These are phyloP conservation scores for Lasioglossum baleicum DNA, from an alignment of 1,140 invertebrate genomes.

Conservation along the genomic window DNA sequence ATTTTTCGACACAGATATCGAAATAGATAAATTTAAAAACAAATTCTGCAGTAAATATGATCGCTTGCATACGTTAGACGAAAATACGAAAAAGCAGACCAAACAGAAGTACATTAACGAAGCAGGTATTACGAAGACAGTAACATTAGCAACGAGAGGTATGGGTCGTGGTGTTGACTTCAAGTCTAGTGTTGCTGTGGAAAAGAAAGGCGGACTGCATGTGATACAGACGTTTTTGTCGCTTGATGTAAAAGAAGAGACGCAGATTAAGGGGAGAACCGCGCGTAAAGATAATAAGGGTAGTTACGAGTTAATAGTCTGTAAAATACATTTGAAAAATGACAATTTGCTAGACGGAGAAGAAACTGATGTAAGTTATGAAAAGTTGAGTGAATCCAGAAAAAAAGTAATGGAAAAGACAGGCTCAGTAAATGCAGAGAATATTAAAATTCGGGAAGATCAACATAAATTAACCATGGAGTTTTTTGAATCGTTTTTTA, in stretches of 20 bases:
- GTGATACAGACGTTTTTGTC: too few species aligned
- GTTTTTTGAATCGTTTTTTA: background rate
- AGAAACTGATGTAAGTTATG: too few species aligned
- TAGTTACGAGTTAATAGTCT: too few species aligned
- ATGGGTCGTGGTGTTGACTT: slow-evolving; percentile 23
- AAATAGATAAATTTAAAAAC: slow-evolving; percentile 18
- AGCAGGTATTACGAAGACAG: slow-evolving; percentile 12
- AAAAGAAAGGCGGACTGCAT: too few species aligned
- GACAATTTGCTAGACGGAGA: too few species aligned
- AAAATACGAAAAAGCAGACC: background rate
- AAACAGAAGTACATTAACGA: slow-evolving; percentile 18
- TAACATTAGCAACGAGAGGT: slow-evolving; percentile 19
- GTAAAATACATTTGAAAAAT: too few species aligned
- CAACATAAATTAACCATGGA: too few species aligned
- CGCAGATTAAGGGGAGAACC: too few species aligned
- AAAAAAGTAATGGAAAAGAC: background rate
- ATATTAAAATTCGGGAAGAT: too few species aligned
- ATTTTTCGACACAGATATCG: slow-evolving; percentile 6
- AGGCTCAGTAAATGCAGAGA: background rate
- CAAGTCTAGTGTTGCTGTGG: slow-evolving; percentile 16
- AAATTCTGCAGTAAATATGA: slow-evolving; percentile 10
- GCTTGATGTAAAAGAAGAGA: too few species aligned
- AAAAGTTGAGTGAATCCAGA: too few species aligned
- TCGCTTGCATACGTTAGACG: slow-evolving; percentile 6
- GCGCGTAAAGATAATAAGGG: too few species aligned